A percentile compares a stretch with the other conserved stretches of the same genome.
Conservation (phyloP, 1,140 invertebrate species). For the Drosophila subobscura region DNA sequence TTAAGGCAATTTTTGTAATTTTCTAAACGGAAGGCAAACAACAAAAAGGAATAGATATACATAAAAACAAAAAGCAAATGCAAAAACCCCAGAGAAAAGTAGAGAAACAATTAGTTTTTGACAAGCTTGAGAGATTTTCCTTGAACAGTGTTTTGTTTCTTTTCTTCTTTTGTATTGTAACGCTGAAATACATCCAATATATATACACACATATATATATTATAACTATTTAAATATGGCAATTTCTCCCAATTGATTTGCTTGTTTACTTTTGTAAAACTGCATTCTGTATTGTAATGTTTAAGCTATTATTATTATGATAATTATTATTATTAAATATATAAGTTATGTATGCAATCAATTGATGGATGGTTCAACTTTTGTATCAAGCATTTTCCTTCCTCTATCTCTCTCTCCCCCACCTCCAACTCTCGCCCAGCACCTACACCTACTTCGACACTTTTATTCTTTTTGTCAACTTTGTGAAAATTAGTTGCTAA, state of each 20-base stretch:
- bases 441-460: constrained; percentile 1
- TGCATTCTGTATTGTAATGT: constrained; percentile 77
- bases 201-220: constrained; percentile 27
- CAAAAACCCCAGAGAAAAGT: not conserved
- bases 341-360: constrained; percentile 73
- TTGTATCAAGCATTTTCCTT: constrained; percentile 43
- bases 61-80: constrained; percentile 18
- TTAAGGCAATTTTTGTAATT: constrained; percentile 55
- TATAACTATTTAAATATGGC: constrained; percentile 7
- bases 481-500: constrained; percentile 48
- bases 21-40: constrained; percentile 43
- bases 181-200: constrained; percentile 51
- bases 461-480: not conserved
- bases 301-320: constrained; percentile 75
- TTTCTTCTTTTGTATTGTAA: constrained; percentile 4
- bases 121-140: constrained; percentile 19
- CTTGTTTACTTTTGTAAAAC: constrained; percentile 42
- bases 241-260: constrained; percentile 46
- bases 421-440: no score
- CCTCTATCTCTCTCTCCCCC: not conserved
- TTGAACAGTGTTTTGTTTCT: constrained; percentile 37
- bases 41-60: constrained; percentile 25
- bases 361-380: constrained; percentile 49
- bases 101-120: constrained; percentile 8
- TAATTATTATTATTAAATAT: constrained; percentile 75